Evolutionary conservation across 2,797 vertebrate species (phyloP).

Genomic region (Atherinosoma microstoma): DNA sequence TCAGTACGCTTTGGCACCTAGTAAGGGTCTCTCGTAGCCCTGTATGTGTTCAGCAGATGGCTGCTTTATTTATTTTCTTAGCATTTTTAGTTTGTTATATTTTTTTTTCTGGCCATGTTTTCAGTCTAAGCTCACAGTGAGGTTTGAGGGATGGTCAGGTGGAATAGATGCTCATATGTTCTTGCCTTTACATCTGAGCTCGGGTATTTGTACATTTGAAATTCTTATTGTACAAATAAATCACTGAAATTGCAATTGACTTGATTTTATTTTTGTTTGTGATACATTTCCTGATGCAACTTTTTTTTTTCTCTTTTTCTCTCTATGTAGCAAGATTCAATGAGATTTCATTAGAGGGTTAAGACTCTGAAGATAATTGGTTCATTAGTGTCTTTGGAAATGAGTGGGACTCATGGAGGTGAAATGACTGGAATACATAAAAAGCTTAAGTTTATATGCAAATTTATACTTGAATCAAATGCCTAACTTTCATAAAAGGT

Average conservation of each 20-base stretch:
- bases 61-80: constrained; percentile 61
- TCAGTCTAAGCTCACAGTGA: constrained; percentile 63
- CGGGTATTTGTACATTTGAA: constrained; percentile 77
- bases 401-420: too few species aligned
- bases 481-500: background rate
- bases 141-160: constrained; percentile 69
- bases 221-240: constrained; percentile 86
- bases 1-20: constrained; percentile 52
- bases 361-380: background rate
- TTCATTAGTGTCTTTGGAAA: background rate
- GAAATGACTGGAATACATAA: background rate
- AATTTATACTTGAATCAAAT: too few species aligned
- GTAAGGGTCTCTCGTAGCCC: constrained; percentile 48
- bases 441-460: background rate
- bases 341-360: background rate
- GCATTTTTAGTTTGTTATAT: constrained; percentile 8
- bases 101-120: constrained; percentile 21
- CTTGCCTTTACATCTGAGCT: constrained; percentile 71
- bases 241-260: constrained; percentile 78
- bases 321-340: background rate
- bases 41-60: constrained; percentile 49
- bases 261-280: constrained; percentile 5
- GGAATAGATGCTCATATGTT: constrained; percentile 63
- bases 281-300: background rate
- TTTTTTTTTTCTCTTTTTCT: background rate